Conservation (phyloP, 2,113 vertebrate species). For the Sterrhoptilus dennistouni region DNA sequence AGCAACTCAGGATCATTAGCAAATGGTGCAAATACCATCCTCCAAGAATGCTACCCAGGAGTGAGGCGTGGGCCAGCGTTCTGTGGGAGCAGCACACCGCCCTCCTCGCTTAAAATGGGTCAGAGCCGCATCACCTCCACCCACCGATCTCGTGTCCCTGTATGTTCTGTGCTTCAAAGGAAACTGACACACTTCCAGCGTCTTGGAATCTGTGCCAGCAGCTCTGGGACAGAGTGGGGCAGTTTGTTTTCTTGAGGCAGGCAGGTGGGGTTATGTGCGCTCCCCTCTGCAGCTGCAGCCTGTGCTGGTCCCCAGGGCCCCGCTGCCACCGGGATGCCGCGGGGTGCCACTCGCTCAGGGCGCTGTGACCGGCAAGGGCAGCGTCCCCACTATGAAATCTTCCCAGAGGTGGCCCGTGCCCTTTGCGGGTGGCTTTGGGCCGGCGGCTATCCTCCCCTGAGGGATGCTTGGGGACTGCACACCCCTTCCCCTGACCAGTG, state of each 20-base stretch:
- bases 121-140: neutral
- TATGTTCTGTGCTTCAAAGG: neutral
- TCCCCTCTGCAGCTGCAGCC: fast-evolving
- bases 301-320: neutral
- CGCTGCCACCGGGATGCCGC: neutral
- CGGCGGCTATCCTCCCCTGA: neutral
- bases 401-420: neutral
- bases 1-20: neutral
- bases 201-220: neutral
- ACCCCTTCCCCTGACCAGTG: fast-evolving
- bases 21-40: neutral
- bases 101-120: neutral
- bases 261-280: fast-evolving
- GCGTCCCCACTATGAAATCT: fast-evolving
- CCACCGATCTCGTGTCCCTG: neutral
- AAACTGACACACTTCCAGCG: neutral
- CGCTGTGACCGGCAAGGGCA: neutral
- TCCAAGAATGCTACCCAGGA: neutral
- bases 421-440: neutral
- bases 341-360: neutral
- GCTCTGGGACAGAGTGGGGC: fast-evolving
- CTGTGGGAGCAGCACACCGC: neutral
- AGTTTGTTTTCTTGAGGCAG: fast-evolving
- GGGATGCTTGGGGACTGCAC: fast-evolving
- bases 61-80: neutral